Evolutionary conservation across 1,140 invertebrate species (phyloP).

Genomic region (Euborellia annulipes): DNA sequence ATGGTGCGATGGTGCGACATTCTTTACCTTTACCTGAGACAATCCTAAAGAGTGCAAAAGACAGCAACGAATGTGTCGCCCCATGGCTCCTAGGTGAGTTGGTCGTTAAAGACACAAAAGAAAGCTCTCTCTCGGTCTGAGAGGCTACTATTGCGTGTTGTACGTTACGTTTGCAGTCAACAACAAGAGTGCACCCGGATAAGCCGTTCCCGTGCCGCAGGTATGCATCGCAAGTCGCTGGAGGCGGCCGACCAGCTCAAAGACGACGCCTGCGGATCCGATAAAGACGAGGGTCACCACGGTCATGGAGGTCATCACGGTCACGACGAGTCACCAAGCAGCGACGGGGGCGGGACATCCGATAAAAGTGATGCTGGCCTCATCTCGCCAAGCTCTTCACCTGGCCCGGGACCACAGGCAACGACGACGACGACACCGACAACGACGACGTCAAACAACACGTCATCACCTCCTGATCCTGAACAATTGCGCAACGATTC

Average conservation of each 20-base stretch:
- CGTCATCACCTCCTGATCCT: constrained; percentile 34
- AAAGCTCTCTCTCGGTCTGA: too few species aligned
- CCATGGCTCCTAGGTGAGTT: constrained; percentile 91
- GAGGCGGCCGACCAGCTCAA: constrained; percentile 94
- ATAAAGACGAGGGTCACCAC: constrained; percentile 19
- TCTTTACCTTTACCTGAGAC: constrained; percentile 93
- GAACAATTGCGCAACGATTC: constrained; percentile 72
- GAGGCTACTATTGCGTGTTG: too few species aligned
- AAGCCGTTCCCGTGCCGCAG: constrained; percentile 32
- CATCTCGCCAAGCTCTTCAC: constrained; percentile 28
- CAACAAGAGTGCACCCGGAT: too few species aligned
- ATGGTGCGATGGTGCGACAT: constrained; percentile 97
- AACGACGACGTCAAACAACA: constrained; percentile 49
- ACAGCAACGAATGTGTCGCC: constrained; percentile 75
- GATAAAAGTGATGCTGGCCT: constrained; percentile 36
- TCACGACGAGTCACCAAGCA: constrained; percentile 5
- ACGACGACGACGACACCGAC: constrained; percentile 12
- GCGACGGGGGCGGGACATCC: constrained; percentile 2
- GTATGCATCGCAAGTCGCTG: constrained; percentile 96
- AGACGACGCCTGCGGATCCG: constrained; percentile 36
- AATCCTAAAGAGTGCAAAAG: constrained; percentile 90
- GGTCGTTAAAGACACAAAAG: background rate
- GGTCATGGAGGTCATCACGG: constrained; percentile 16
- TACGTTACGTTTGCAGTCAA: too few species aligned
- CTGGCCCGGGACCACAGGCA: too few species aligned